Conservation (phyloP, 2,888 invertebrate genomes). For the Eupeodes latifasciatus region DNA sequence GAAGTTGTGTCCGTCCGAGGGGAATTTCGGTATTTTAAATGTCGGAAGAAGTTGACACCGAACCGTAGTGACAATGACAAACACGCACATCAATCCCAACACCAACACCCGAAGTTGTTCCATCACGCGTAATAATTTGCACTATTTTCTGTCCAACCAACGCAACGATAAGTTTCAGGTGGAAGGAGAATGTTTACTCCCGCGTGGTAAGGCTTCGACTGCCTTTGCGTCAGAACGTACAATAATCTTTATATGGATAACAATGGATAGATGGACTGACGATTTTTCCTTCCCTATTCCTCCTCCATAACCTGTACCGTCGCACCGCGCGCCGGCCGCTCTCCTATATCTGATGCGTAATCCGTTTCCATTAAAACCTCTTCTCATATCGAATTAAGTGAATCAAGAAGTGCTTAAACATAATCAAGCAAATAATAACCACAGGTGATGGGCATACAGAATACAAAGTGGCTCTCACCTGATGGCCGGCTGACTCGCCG, state of each 20-base stretch:
- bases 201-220: constrained; percentile 67
- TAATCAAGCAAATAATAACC: constrained; percentile 65
- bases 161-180: not conserved
- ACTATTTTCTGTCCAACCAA: not conserved
- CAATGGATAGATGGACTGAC: constrained; percentile 50
- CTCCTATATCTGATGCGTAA: not conserved
- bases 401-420: constrained; percentile 44
- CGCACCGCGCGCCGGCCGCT: no score
- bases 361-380: constrained; percentile 16
- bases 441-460: constrained; percentile 66
- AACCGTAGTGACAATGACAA: constrained; percentile 12
- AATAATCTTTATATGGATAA: constrained; percentile 70
- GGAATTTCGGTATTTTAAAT: constrained; percentile 73
- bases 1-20: constrained; percentile 52
- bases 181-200: constrained; percentile 47
- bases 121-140: constrained; percentile 31
- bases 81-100: constrained; percentile 29
- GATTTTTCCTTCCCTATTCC: constrained; percentile 42
- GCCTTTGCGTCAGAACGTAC: constrained; percentile 60
- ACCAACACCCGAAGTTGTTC: constrained; percentile 30
- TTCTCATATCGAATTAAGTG: constrained; percentile 33
- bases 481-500: not conserved
- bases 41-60: constrained; percentile 73
- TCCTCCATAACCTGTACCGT: constrained; percentile 16
- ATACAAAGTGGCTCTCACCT: constrained; percentile 68